These are phyloP conservation scores for Sphecodes monilicornis DNA, from an alignment of 2,888 invertebrate species.

Conservation along the genomic window DNA sequence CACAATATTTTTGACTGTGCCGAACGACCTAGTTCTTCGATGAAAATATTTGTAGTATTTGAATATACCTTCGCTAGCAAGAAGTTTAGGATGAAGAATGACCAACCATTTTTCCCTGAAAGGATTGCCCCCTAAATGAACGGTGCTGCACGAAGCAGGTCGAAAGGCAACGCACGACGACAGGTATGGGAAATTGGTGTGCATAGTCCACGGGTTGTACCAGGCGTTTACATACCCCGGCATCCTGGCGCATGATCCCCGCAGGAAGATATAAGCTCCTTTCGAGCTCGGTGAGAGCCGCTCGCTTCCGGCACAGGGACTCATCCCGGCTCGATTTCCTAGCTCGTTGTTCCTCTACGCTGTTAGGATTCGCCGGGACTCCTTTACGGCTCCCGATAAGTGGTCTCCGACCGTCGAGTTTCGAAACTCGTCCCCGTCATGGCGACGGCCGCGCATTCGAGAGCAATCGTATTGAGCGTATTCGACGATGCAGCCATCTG, in stretches of 20 bases:
- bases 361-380: slow-evolving; percentile 35
- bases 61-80: neutral
- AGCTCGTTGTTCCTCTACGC: slow-evolving; percentile 39
- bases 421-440: slow-evolving; percentile 60
- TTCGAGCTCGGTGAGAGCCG: slow-evolving; percentile 19
- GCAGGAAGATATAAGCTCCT: slow-evolving; percentile 46
- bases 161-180: neutral
- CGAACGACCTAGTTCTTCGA: neutral
- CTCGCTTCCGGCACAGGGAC: slow-evolving; percentile 37
- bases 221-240: slow-evolving; percentile 13
- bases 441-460: slow-evolving; percentile 48
- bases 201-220: slow-evolving; percentile 6
- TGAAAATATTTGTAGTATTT: neutral
- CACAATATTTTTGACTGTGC: neutral
- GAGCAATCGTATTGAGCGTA: slow-evolving; percentile 56
- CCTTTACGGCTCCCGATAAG: slow-evolving; percentile 53
- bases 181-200: slow-evolving; percentile 33
- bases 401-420: slow-evolving; percentile 45
- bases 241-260: slow-evolving; percentile 40
- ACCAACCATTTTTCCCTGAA: neutral
- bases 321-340: slow-evolving; percentile 56
- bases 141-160: neutral
- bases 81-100: too few relatives aligned
- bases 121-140: neutral
- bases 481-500: slow-evolving; percentile 41